Evolutionary conservation across 1,140 invertebrate genomes (phyloP).

Genomic region (Macrotrachela quadricornifera): DNA sequence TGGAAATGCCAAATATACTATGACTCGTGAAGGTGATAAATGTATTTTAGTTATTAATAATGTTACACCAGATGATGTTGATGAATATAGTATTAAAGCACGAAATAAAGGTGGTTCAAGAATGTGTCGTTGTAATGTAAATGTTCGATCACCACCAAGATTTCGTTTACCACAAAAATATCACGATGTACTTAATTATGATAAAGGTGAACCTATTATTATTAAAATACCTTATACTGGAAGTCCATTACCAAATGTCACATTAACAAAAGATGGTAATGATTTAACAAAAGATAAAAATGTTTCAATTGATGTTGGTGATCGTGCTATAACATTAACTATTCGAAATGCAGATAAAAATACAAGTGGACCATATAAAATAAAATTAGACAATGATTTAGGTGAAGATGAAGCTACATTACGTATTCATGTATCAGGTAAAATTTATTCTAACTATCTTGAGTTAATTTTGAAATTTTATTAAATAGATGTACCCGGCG

Average conservation of each 20-base stretch:
- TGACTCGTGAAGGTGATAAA: constrained; percentile 58
- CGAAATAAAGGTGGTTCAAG: constrained; percentile 76
- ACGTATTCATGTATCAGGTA: constrained; percentile 79
- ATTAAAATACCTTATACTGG: constrained; percentile 97
- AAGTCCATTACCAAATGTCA: constrained; percentile 73
- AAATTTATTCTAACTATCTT: constrained; percentile 7
- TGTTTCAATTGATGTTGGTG: constrained; percentile 51
- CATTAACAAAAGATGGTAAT: constrained; percentile 40
- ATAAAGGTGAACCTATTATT: constrained; percentile 84
- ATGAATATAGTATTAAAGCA: constrained; percentile 84
- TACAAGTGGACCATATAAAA: constrained; percentile 76
- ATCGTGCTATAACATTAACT: constrained; percentile 74
- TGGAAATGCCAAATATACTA: constrained; percentile 65
- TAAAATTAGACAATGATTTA: constrained; percentile 82
- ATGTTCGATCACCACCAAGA: constrained; percentile 89
- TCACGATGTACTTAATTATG: constrained; percentile 82
- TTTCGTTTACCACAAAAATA: constrained; percentile 88
- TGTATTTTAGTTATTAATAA: constrained; percentile 69
- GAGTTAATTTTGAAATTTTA: background rate
- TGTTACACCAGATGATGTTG: constrained; percentile 86
- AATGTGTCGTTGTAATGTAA: constrained; percentile 68
- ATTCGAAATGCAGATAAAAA: constrained; percentile 75
- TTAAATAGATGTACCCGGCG: constrained; percentile 58
- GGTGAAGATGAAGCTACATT: constrained; percentile 76
- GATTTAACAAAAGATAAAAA: constrained; percentile 20